A percentile compares a stretch with the other conserved stretches of the same genome.
Evolutionary conservation across 2,113 vertebrate species (phyloP).

Genomic region (Salvator merianae): DNA sequence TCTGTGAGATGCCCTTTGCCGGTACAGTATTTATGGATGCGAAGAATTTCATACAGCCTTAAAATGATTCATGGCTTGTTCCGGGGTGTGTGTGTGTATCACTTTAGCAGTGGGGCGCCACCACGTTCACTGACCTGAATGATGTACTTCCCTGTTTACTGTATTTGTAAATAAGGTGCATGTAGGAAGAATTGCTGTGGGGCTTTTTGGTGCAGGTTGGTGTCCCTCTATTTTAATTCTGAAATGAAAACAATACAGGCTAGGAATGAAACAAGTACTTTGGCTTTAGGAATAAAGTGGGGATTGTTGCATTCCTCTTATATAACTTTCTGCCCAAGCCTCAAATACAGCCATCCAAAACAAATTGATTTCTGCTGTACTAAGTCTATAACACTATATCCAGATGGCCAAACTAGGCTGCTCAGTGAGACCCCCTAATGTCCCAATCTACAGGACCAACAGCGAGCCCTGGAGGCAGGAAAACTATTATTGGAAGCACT

Average conservation of each 20-base stretch:
- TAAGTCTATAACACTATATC: neutral
- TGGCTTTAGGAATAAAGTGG: neutral
- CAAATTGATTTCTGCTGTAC: neutral
- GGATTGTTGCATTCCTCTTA: neutral
- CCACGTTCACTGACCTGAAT: no score
- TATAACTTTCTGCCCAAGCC: neutral
- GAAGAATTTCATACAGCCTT: no score
- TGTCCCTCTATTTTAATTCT: neutral
- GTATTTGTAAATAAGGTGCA: constrained; percentile 30
- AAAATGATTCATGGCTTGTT: no score
- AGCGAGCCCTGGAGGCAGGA: no score
- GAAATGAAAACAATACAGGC: neutral
- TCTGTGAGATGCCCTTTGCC: no score
- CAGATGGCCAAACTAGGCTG: no score
- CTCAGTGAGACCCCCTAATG: no score
- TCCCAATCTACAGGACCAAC: no score
- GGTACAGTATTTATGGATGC: no score
- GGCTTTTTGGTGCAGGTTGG: neutral
- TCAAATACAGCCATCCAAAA: neutral
- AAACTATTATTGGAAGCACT: no score
- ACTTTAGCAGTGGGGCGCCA: no score
- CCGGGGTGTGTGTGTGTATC: no score
- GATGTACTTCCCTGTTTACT: constrained; percentile 23
- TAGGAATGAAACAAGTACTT: neutral
- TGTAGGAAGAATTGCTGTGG: constrained; percentile 6